Conservation (phyloP, 1,140 invertebrate species). For the Scaptomyza hsui region DNA sequence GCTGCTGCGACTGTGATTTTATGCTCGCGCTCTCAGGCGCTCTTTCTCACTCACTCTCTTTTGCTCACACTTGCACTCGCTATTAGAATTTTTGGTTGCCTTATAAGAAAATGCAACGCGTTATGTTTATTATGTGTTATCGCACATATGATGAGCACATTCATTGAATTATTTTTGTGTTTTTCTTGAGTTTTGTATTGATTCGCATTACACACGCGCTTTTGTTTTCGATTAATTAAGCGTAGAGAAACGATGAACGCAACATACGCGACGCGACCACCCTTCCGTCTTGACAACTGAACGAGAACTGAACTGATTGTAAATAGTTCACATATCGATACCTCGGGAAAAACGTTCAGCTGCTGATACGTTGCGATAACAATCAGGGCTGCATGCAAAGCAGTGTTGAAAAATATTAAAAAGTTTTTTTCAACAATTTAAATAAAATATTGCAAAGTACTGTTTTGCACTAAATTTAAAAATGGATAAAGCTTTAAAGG, state of each 20-base stretch:
- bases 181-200: constrained; percentile 38
- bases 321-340: constrained; percentile 34
- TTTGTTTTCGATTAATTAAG: constrained; percentile 59
- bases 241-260: constrained; percentile 20
- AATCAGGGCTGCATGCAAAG: constrained; percentile 11
- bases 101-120: constrained; percentile 7
- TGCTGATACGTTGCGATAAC: constrained; percentile 6
- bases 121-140: constrained; percentile 28
- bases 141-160: constrained; percentile 15
- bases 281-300: constrained; percentile 25
- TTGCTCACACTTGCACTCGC: constrained; percentile 40
- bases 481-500: constrained; percentile 7
- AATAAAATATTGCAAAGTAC: background rate
- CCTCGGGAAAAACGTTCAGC: constrained; percentile 9
- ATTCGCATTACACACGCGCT: constrained; percentile 44
- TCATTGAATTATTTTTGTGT: constrained; percentile 5
- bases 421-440: background rate
- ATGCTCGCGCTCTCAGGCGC: constrained; percentile 52
- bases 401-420: constrained; percentile 11
- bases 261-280: constrained; percentile 20
- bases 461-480: constrained; percentile 14
- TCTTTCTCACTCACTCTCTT: constrained; percentile 37
- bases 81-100: constrained; percentile 37
- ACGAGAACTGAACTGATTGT: constrained; percentile 44
- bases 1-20: constrained; percentile 66